Percentiles rank a stretch among this genome's conserved stretches.
Conservation (phyloP, 2,888 invertebrate species). For the Neoitamus cyanurus region DNA sequence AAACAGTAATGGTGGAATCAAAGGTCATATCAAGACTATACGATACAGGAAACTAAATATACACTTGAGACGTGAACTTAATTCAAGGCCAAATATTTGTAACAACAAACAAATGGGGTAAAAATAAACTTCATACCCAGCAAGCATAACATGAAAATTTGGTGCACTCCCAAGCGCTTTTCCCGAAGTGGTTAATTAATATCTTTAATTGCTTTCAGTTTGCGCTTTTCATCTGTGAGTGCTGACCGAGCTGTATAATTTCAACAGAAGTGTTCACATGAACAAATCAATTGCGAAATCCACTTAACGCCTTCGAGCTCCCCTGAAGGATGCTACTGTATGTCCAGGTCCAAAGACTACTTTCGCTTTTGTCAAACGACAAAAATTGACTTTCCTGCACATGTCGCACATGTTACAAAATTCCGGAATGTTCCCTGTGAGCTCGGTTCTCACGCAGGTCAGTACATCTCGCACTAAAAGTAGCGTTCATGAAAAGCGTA, state of each 20-base stretch:
- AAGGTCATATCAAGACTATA: background rate
- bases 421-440: background rate
- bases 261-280: background rate
- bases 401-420: background rate
- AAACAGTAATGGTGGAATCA: background rate
- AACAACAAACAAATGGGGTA: background rate
- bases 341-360: background rate
- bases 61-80: background rate
- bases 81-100: background rate
- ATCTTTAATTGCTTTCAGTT: background rate
- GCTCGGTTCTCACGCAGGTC: background rate
- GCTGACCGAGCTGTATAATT: background rate
- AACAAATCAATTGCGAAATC: background rate
- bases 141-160: background rate
- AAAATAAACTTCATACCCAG: background rate
- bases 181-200: background rate
- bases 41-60: background rate
- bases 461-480: background rate
- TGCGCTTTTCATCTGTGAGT: background rate
- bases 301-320: background rate
- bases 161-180: background rate
- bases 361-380: too few relatives aligned
- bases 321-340: background rate
- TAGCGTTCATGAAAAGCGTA: background rate
- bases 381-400: background rate